Conservation (phyloP, 2,113 vertebrate genomes). For the Lepidothrix coronata region DNA sequence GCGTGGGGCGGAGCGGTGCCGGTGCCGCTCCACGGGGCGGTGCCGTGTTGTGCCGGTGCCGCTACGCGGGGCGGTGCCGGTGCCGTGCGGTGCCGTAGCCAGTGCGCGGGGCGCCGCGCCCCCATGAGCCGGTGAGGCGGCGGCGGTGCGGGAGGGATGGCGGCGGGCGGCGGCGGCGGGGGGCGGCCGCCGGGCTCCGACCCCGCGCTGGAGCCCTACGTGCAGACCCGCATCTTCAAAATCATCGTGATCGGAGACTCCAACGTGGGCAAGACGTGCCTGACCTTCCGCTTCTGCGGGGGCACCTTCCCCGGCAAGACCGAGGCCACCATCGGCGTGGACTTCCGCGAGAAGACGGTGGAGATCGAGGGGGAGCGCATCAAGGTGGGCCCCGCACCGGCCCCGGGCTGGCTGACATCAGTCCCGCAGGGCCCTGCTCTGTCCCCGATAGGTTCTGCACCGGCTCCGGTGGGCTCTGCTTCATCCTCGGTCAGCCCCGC, state of each 20-base stretch:
- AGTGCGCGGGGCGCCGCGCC: too few relatives aligned
- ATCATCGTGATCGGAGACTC: slow-evolving; percentile 98
- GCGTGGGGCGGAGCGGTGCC: too few relatives aligned
- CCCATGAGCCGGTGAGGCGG: background rate
- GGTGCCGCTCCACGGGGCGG: background rate
- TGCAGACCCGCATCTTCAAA: slow-evolving; percentile 95
- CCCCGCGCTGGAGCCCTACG: slow-evolving; percentile 86
- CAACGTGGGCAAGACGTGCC: slow-evolving; percentile 96
- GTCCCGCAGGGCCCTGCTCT: background rate
- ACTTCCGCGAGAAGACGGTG: slow-evolving; percentile 96
- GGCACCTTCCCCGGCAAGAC: slow-evolving; percentile 92
- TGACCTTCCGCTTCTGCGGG: slow-evolving; percentile 96
- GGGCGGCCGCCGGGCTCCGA: slow-evolving; percentile 72
- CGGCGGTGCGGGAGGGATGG: background rate
- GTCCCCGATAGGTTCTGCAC: background rate
- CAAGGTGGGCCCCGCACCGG: slow-evolving; percentile 79
- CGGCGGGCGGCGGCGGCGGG: background rate
- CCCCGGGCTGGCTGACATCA: background rate
- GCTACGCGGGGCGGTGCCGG: too few relatives aligned
- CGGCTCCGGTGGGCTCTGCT: background rate
- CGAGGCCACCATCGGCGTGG: slow-evolving; percentile 96
- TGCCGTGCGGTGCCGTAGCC: too few relatives aligned
- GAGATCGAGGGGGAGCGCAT: slow-evolving; percentile 95
- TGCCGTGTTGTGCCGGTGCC: too few relatives aligned
- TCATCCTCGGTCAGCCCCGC: background rate